These are phyloP conservation scores for Telmatherina bonti DNA, from an alignment of 2,797 vertebrate species.

Conservation along the genomic window DNA sequence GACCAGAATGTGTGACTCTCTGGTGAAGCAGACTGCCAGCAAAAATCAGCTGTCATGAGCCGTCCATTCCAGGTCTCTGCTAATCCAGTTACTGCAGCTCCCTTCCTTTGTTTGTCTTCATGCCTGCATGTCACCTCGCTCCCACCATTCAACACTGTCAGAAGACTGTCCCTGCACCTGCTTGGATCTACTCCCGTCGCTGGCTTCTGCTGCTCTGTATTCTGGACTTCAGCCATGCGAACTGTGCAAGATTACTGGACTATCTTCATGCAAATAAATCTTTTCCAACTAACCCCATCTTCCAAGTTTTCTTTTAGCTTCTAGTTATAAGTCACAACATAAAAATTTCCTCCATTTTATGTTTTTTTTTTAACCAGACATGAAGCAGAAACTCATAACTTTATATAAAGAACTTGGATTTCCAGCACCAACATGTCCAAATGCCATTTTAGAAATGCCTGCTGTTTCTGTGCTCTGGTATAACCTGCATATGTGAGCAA, in stretches of 20 bases:
- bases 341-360: no score
- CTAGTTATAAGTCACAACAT: no score
- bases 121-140: not conserved
- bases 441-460: no score
- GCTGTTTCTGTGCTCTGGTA: not conserved
- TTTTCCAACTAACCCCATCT: not conserved
- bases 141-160: not conserved
- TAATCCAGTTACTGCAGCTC: not conserved
- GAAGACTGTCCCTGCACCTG: not conserved
- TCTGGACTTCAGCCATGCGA: not conserved
- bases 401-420: not conserved
- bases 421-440: no score
- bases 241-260: not conserved
- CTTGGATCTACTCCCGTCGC: not conserved
- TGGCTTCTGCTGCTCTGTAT: no score
- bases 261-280: no score
- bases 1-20: slow-evolving; percentile 68
- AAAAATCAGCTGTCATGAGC: slow-evolving; percentile 27
- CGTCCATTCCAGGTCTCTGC: not conserved
- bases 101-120: not conserved
- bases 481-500: not conserved
- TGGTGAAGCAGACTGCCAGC: slow-evolving; percentile 55
- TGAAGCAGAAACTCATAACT: slow-evolving; percentile 2
- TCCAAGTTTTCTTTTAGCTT: no score
- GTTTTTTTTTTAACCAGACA: not conserved